Evolutionary conservation across 2,888 invertebrate species (phyloP), one percentile per base, ranked within the genome.

Genomic region (Chalcosyrphus nemorum): DNA sequence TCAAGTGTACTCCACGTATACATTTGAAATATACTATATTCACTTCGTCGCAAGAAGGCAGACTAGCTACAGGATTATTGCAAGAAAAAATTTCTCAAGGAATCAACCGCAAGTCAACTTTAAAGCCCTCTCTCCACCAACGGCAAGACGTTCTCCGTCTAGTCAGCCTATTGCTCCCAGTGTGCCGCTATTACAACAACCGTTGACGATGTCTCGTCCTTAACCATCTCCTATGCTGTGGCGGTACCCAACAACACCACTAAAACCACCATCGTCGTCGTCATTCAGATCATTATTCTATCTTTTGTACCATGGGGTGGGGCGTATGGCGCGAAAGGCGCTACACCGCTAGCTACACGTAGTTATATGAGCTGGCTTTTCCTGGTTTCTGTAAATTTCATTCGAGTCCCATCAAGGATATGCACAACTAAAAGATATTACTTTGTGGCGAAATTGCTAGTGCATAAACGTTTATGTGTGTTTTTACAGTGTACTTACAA

Each of bases 401-500:
- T 77, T 77, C 29, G 50, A 71, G 57, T 43, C 35, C 57, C 63
- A 63, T 81, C 76, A 76, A 71, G 81, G 65, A 77, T 77, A 57
- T 76, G 76, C 63, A 41, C 63, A 81, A 81, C 50, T 43, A 54
- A 63, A 43, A 21, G 13, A 59, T 68, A 81, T 81, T 81, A 81
- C 81, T 75, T 75, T 70, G 75, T 50, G 56, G 43, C 65, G 35
- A 21, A 63, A 66, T 70, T 76, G 38, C 68, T 24, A 9, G 21
- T 13, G 75, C 61, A 57, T 50, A 76, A 57, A 57, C 41, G 41
- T 50, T 76, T 70, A 70, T 70, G 63, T 50, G 41, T 57, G 56
- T 70, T 77, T n/a, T 81, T 81, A 71, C 77, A 81, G 61, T 29
- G 59, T 52, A 54, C 65, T 72, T 72, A 47, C 4, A 45, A 54